Conservation (phyloP, 2,113 vertebrate genomes). For the Phylloscopus whistleri region DNA sequence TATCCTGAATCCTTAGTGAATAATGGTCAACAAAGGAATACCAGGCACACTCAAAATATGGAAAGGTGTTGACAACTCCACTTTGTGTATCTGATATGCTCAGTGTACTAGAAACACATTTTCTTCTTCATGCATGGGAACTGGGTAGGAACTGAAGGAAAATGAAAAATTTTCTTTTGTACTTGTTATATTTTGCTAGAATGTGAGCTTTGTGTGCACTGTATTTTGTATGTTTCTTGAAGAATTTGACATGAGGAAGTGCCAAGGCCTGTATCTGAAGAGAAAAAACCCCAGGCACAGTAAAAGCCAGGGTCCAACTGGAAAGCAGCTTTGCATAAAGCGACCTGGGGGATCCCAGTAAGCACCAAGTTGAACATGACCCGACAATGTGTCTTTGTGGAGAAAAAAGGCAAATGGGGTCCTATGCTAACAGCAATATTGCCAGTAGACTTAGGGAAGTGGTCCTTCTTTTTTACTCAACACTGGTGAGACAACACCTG, state of each 20-base stretch:
- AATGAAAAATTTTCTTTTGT: neutral
- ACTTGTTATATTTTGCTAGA: neutral
- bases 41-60: neutral
- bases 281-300: neutral
- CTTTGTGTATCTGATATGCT: neutral
- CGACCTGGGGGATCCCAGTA: neutral
- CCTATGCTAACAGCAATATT: neutral
- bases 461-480: neutral
- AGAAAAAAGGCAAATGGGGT: neutral
- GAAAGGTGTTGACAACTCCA: neutral
- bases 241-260: neutral
- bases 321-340: neutral
- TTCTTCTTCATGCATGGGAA: neutral
- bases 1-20: neutral
- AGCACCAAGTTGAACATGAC: neutral
- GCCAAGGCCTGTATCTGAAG: neutral
- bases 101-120: neutral
- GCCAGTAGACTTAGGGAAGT: neutral
- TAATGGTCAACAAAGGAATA: neutral
- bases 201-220: neutral
- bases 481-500: neutral
- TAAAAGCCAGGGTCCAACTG: accelerated
- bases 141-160: neutral
- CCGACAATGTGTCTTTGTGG: neutral
- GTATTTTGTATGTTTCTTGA: neutral